A percentile compares a stretch with the other conserved stretches of the same genome.
Evolutionary conservation across 1,140 invertebrate species (phyloP).

Genomic region (Armadillidium nasatum): DNA sequence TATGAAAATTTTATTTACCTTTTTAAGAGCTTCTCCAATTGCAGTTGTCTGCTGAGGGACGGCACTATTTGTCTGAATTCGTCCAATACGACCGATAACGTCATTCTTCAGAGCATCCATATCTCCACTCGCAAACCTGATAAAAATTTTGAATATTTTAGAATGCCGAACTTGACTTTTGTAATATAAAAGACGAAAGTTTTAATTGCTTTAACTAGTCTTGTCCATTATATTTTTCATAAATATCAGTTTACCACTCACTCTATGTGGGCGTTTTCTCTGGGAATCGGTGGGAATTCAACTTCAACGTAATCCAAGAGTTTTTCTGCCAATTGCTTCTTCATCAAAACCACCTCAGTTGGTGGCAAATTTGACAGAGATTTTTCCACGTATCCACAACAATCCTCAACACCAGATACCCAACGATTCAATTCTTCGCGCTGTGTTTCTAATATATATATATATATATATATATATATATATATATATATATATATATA

Average conservation of each 20-base stretch:
- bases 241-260: too few species aligned
- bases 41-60: conserved; percentile 52
- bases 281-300: conserved; percentile 50
- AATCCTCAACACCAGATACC: conserved; percentile 51
- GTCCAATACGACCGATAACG: conserved; percentile 47
- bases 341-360: conserved; percentile 55
- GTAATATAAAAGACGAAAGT: background rate
- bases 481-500: too few species aligned
- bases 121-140: conserved; percentile 48
- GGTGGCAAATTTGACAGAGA: conserved; percentile 53
- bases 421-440: conserved; percentile 50
- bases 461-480: too few species aligned
- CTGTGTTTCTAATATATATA: conserved; percentile 46
- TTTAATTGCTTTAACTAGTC: too few species aligned
- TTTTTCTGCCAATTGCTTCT: conserved; percentile 56
- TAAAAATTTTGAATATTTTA: conserved; percentile 45
- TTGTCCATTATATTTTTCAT: too few species aligned
- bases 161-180: too few species aligned
- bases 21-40: conserved; percentile 47
- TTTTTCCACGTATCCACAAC: conserved; percentile 51
- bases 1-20: conserved; percentile 24
- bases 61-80: conserved; percentile 51
- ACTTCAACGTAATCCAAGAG: conserved; percentile 52
- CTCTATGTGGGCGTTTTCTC: conserved; percentile 52
- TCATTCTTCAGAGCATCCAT: conserved; percentile 47